phyloP scores from a whole-genome alignment of 1,140 invertebrate species.

The Diorhabda elongata region DNA sequence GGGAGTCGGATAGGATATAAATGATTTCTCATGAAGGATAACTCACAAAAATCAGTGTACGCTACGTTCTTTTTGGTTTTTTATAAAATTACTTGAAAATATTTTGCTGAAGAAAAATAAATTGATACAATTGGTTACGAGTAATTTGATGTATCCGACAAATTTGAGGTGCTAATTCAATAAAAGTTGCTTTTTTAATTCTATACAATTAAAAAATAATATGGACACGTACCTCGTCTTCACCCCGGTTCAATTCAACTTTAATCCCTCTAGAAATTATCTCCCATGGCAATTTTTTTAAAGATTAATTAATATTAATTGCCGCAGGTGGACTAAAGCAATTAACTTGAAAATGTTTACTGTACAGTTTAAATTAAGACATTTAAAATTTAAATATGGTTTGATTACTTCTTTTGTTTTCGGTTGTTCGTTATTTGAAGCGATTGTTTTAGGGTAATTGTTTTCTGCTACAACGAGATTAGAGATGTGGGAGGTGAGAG shows the following conservation, averaged over 20 bases:
- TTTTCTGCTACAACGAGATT: not conserved
- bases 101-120: too few species aligned
- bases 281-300: not conserved
- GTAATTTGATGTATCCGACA: too few species aligned
- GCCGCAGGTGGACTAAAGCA: constrained; percentile 1
- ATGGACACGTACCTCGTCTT: too few species aligned
- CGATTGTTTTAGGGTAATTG: constrained; percentile 19
- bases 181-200: too few species aligned
- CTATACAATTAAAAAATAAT: too few species aligned
- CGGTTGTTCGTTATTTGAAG: constrained; percentile 35
- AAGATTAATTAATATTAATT: constrained; percentile 3
- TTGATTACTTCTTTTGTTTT: constrained; percentile 43
- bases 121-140: too few species aligned
- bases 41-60: too few species aligned
- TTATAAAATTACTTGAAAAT: too few species aligned
- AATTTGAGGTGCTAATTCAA: too few species aligned
- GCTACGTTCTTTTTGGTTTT: too few species aligned
- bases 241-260: not conserved
- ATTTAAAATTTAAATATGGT: constrained; percentile 45
- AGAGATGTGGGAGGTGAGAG: not conserved
- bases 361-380: constrained; percentile 42
- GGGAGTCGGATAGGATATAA: too few species aligned
- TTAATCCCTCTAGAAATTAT: constrained; percentile 2
- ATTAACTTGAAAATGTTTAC: constrained; percentile 35
- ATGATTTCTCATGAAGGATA: too few species aligned